Conservation (phyloP, 2,113 vertebrate genomes). For the Pseudorectes ferrugineus region DNA sequence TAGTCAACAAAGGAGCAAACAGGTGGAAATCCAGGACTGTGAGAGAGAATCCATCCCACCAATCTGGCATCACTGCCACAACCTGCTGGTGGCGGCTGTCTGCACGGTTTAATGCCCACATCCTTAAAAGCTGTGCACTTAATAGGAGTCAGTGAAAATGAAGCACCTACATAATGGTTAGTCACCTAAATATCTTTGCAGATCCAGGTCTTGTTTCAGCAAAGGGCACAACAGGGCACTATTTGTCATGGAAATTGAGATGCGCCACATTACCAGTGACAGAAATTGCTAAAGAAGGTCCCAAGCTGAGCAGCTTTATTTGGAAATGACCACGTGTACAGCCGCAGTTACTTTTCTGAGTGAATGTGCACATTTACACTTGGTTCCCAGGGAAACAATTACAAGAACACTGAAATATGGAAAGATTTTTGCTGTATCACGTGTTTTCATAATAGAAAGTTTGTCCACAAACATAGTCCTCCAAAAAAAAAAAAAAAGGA, state of each 20-base stretch:
- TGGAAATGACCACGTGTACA: neutral
- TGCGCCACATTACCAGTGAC: neutral
- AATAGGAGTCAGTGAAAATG: neutral
- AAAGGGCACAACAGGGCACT: neutral
- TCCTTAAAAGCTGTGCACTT: neutral
- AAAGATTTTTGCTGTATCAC: neutral
- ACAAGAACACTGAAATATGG: neutral
- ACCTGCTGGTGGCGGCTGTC: neutral
- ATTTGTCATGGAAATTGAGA: neutral
- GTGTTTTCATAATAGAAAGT: neutral
- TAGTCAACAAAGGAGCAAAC: neutral
- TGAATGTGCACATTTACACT: neutral
- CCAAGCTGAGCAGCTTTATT: neutral
- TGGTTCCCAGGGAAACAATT: neutral
- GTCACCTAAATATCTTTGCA: constrained; percentile 29
- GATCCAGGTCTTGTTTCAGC: neutral
- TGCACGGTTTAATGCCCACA: neutral
- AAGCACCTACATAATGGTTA: neutral
- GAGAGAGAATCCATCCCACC: neutral
- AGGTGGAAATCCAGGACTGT: neutral
- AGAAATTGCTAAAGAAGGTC: neutral
- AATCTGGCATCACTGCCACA: neutral
- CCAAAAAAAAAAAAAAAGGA: neutral
- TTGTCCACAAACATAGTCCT: neutral
- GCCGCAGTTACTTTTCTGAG: neutral